A percentile compares a stretch with the other conserved stretches of the same genome.
These are phyloP conservation scores for Microctonus hyperodae DNA, from an alignment of 2,888 invertebrate genomes.

Conservation along the genomic window DNA sequence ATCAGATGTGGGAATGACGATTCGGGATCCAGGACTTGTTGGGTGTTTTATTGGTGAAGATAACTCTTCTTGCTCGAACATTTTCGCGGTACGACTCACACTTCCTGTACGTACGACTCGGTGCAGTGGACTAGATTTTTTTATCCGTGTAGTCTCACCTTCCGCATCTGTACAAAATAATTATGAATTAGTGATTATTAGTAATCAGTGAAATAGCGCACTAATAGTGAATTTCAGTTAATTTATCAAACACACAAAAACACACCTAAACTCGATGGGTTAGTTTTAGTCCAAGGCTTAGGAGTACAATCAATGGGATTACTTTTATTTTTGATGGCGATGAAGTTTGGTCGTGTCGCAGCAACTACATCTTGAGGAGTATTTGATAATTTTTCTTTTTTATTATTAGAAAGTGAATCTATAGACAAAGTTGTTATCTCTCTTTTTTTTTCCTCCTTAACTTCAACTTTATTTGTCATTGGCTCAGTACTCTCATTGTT, in stretches of 20 bases:
- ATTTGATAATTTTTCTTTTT: slow-evolving; percentile 17
- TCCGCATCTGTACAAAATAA: slow-evolving; percentile 41
- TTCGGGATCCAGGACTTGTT: slow-evolving; percentile 36
- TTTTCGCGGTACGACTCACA: slow-evolving; percentile 58
- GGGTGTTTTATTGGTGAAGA: slow-evolving; percentile 25
- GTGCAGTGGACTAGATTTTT: slow-evolving; percentile 34
- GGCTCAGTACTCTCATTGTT: neutral
- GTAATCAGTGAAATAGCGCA: neutral
- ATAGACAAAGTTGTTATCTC: neutral
- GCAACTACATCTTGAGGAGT: neutral
- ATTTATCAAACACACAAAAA: too few species aligned
- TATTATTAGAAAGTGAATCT: neutral
- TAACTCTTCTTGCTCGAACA: slow-evolving; percentile 56
- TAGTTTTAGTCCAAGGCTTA: slow-evolving; percentile 40
- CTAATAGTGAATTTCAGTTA: too few species aligned
- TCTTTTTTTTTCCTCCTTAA: slow-evolving; percentile 16
- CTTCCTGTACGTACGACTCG: slow-evolving; percentile 55
- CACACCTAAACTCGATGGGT: slow-evolving; percentile 44
- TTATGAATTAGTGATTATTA: neutral
- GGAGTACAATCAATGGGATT: slow-evolving; percentile 21
- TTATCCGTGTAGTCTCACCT: slow-evolving; percentile 54
- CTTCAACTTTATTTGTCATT: neutral
- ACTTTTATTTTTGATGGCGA: slow-evolving; percentile 8
- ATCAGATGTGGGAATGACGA: slow-evolving; percentile 36
- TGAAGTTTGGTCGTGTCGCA: neutral